Base-by-base conservation (phyloP, 1,140 invertebrate genomes). In the Solenopsis invicta region DNA sequence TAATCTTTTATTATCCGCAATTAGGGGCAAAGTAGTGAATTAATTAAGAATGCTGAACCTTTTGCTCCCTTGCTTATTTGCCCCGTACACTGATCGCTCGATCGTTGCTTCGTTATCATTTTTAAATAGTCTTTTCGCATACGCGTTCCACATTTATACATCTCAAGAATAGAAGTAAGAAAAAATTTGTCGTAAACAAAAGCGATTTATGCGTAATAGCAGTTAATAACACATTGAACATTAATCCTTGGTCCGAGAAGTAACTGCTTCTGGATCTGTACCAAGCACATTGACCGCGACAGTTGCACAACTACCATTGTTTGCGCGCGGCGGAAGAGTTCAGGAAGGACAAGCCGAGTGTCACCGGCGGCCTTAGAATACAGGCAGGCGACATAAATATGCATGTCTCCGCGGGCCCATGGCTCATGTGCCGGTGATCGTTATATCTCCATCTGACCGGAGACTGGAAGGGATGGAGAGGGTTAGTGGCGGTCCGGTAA, bases 371-470 rank as follows among this genome's bases (percentile, higher is more conserved):
- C 75, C 84, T 89, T 87, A 91, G 89, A 85, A 88, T 78, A 89
- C 82, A 88, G 90, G 80, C 74, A 88, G 85, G 67, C 82, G 67
- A 92, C 91, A 94, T 94, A 95, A 95, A 95, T 95, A 94, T 93
- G 93, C 92, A 93, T 94, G 94, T 94, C 93, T 94, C 94, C 92
- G 90, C 92, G 91, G 92, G 88, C 90, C 92, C 91, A 90, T 91
- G 93, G 92, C 90, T 93, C 92, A 93, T 94, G 94, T 91, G 93
- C 94, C 92, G 89, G 92, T 91, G 92, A 93, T 93, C 91, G 92
- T 93, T 93, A 93, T 93, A 93, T 93, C 93, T 93, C 91, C 89
- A 93, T 93, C 93, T 93, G 92, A 94, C 92, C 92, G 92, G 91
- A 92, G 93, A 92, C 92, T 90, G 93, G 91, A 84, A 86, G 84